Conservation (phyloP, 2,797 vertebrate genomes). For the Cuniculus paca region DNA sequence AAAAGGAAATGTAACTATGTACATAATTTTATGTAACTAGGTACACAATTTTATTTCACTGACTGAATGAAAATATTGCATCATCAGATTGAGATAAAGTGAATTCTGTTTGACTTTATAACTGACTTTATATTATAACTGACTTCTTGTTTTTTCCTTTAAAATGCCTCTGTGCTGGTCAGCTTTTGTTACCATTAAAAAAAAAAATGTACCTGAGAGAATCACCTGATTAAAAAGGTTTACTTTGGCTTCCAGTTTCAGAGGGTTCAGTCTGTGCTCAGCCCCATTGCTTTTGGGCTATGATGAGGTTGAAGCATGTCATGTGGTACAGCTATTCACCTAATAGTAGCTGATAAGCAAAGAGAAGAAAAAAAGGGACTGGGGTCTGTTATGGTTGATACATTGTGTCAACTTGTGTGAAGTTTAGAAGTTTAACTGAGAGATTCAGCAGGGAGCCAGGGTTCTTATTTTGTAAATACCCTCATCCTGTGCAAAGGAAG, state of each 20-base stretch:
- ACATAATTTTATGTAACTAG: too few species aligned
- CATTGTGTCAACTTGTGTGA: too few species aligned
- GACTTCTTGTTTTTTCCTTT: slow-evolving; percentile 21
- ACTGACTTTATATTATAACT: slow-evolving; percentile 57
- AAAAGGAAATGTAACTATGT: too few species aligned
- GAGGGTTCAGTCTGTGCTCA: neutral
- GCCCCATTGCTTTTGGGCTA: neutral
- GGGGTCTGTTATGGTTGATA: too few species aligned
- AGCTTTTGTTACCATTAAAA: neutral
- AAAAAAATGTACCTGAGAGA: neutral
- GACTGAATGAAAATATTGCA: slow-evolving; percentile 17
- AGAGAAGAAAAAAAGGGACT: neutral
- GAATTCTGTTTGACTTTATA: slow-evolving; percentile 48
- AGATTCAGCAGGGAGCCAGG: too few species aligned
- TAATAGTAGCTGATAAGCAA: neutral
- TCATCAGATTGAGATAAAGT: slow-evolving; percentile 33
- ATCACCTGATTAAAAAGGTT: neutral
- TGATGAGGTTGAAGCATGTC: neutral
- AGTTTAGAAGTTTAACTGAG: too few species aligned
- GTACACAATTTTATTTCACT: slow-evolving; percentile 54
- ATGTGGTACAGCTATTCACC: neutral
- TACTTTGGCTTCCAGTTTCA: neutral
- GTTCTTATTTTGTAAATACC: too few species aligned
- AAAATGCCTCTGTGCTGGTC: neutral
- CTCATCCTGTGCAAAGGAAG: too few species aligned